Percentiles rank a stretch among this genome's conserved stretches.
These are phyloP conservation scores for Rhabdomys pumilio DNA, from an alignment of 2,797 vertebrate species.

Conservation along the genomic window DNA sequence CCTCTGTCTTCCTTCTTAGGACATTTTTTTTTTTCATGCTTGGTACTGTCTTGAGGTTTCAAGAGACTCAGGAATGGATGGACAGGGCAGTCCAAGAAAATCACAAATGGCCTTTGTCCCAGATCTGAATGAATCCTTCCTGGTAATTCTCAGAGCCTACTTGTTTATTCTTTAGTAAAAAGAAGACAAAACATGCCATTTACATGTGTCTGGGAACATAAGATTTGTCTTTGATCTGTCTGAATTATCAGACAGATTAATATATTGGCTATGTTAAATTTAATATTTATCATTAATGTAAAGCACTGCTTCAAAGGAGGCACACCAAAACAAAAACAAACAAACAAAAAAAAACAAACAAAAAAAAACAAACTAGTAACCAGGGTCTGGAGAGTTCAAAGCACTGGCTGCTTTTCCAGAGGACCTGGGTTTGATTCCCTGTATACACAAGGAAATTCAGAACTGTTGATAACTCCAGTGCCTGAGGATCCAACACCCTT, in stretches of 20 bases:
- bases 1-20: background rate
- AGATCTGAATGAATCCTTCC: background rate
- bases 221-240: background rate
- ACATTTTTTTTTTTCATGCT: background rate
- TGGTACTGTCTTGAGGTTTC: background rate
- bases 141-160: background rate
- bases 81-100: background rate
- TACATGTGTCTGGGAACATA: background rate
- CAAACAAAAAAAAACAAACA: too few relatives aligned
- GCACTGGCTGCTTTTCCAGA: background rate
- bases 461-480: background rate
- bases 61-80: background rate
- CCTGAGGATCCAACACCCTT: background rate
- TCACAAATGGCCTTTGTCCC: background rate
- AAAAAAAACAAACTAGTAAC: background rate
- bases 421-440: background rate
- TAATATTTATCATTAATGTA: background rate
- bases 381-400: background rate
- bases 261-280: background rate
- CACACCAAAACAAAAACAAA: background rate
- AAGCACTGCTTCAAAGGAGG: background rate
- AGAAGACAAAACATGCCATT: background rate
- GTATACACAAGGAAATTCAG: background rate
- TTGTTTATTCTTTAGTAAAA: conserved; percentile 4
- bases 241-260: background rate